Percentiles rank a stretch among this genome's conserved stretches.
Conservation (phyloP, 2,797 vertebrate species). For the Poecile montanus region DNA sequence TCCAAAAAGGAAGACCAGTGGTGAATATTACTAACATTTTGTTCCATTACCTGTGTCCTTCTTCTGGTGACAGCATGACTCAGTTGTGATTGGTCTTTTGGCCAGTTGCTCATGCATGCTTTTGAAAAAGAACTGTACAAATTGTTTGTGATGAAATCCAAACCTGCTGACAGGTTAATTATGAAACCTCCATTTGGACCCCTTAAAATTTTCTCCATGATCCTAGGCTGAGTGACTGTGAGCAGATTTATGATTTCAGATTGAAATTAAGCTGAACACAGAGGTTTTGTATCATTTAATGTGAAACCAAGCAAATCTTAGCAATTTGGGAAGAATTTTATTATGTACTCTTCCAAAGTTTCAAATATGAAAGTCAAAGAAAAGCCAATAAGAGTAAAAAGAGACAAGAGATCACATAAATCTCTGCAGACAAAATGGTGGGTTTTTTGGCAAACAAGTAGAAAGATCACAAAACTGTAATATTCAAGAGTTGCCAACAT, state of each 20-base stretch:
- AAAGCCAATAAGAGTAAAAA: neutral
- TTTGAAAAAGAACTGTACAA: neutral
- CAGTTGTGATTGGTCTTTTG: neutral
- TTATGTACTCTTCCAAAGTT: neutral
- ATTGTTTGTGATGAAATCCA: neutral
- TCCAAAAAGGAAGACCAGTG: neutral
- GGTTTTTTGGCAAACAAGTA: neutral
- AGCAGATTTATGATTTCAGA: constrained; percentile 17
- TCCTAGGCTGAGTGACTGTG: constrained; percentile 32
- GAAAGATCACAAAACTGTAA: neutral
- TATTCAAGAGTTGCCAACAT: neutral
- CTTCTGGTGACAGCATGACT: neutral
- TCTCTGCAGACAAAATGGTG: neutral
- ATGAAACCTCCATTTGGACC: constrained; percentile 81
- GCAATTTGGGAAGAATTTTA: neutral
- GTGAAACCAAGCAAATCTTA: constrained; percentile 20
- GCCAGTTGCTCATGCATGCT: neutral
- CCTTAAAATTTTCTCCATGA: constrained; percentile 78
- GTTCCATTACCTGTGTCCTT: neutral
- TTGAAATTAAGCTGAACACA: constrained; percentile 26
- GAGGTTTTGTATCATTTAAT: constrained; percentile 1
- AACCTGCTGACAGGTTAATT: constrained; percentile 81
- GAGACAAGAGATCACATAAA: neutral
- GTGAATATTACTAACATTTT: neutral
- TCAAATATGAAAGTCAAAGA: neutral